A percentile compares a stretch with the other conserved stretches of the same genome.
These are phyloP conservation scores for Pyrgilauda ruficollis DNA, from an alignment of 2,113 vertebrate genomes.

Conservation along the genomic window DNA sequence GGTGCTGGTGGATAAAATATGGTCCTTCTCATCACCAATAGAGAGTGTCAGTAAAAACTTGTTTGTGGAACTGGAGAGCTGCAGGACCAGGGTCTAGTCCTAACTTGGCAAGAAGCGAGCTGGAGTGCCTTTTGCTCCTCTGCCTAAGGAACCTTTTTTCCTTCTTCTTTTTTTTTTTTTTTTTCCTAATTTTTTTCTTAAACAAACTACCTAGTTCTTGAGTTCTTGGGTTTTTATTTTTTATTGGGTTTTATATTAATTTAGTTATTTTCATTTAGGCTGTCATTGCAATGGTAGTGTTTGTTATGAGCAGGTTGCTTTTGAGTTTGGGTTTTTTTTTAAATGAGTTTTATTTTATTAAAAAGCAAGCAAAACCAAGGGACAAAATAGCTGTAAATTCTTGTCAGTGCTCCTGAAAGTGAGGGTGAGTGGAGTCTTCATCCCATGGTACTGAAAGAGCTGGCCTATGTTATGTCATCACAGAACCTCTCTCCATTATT, in stretches of 20 bases:
- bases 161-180: no score
- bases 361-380: neutral
- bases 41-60: neutral
- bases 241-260: neutral
- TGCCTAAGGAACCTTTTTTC: neutral
- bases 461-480: neutral
- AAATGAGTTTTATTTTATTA: neutral
- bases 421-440: neutral
- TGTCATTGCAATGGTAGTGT: neutral
- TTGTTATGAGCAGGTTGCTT: neutral
- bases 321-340: neutral
- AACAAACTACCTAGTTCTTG: neutral
- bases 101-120: neutral
- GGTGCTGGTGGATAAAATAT: neutral
- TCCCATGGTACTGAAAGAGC: accelerated
- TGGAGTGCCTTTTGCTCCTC: neutral
- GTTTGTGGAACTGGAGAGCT: neutral
- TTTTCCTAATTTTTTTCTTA: neutral
- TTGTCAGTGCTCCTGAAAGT: neutral
- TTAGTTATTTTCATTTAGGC: neutral
- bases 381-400: neutral
- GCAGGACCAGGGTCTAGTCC: neutral
- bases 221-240: neutral
- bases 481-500: neutral
- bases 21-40: neutral